Evolutionary conservation across 2,888 invertebrate species (phyloP).

Genomic region (Rhogogaster chlorosoma): DNA sequence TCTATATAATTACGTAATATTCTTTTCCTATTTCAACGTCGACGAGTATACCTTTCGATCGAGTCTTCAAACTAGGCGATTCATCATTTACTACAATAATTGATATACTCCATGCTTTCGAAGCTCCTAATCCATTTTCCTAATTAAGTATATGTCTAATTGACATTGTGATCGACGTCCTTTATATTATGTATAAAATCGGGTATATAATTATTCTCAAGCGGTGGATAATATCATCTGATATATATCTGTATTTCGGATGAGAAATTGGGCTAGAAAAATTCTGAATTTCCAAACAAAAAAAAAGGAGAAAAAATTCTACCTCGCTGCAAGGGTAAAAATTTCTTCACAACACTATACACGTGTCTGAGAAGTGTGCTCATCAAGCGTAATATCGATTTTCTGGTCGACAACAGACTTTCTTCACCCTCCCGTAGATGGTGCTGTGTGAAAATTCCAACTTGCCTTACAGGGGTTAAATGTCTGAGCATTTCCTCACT

Average conservation of each 20-base stretch:
- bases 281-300: neutral
- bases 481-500: constrained; percentile 8
- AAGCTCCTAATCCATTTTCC: neutral
- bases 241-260: neutral
- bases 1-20: neutral
- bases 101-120: neutral
- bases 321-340: neutral
- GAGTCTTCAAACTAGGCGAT: neutral
- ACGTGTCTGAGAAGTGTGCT: neutral
- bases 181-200: constrained; percentile 9
- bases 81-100: neutral
- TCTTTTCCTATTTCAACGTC: neutral
- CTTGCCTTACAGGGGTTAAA: constrained; percentile 10
- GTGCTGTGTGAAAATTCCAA: constrained; percentile 59
- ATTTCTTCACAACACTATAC: neutral
- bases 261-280: neutral
- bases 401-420: constrained; percentile 55
- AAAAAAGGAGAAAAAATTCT: neutral
- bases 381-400: constrained; percentile 31
- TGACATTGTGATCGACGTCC: constrained; percentile 31
- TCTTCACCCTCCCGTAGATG: constrained; percentile 61
- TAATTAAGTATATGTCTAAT: constrained; percentile 28
- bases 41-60: neutral
- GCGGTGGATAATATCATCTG: neutral
- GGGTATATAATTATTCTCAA: neutral